phyloP scores from a whole-genome alignment of 2,888 invertebrate species.

The Griposia aprilina region DNA sequence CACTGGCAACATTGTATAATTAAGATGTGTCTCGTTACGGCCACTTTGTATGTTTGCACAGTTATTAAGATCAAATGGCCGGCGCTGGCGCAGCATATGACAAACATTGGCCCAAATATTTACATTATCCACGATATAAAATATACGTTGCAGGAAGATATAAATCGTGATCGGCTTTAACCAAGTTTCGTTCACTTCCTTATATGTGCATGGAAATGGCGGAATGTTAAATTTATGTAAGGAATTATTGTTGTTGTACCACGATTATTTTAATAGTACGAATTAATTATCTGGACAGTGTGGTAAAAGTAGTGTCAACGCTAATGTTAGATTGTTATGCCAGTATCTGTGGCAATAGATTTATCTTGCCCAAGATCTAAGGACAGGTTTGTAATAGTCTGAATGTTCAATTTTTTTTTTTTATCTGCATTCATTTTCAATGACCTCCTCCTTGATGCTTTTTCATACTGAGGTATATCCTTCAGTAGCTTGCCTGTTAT shows the following conservation, averaged over 20 bases:
- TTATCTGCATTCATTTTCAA: neutral
- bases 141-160: constrained; percentile 81
- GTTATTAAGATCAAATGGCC: constrained; percentile 82
- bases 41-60: constrained; percentile 77
- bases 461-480: neutral
- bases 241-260: constrained; percentile 64
- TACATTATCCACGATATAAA: constrained; percentile 77
- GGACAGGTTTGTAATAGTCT: neutral
- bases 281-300: constrained; percentile 61
- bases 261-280: constrained; percentile 68
- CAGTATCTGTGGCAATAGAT: constrained; percentile 30
- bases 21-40: constrained; percentile 75
- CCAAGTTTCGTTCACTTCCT: constrained; percentile 75
- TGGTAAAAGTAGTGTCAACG: constrained; percentile 52
- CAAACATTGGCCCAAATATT: constrained; percentile 76
- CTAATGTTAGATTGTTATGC: constrained; percentile 26
- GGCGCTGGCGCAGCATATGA: constrained; percentile 65
- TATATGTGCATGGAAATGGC: constrained; percentile 64
- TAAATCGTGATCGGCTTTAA: constrained; percentile 76
- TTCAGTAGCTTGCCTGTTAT: neutral
- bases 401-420: neutral
- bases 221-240: constrained; percentile 63
- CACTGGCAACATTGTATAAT: constrained; percentile 69
- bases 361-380: constrained; percentile 3
- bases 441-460: neutral